A percentile compares a stretch with the other conserved stretches of the same genome.
These are phyloP conservation scores for Dipodomys ordii DNA, from an alignment of 2,113 vertebrate genomes.

Conservation along the genomic window DNA sequence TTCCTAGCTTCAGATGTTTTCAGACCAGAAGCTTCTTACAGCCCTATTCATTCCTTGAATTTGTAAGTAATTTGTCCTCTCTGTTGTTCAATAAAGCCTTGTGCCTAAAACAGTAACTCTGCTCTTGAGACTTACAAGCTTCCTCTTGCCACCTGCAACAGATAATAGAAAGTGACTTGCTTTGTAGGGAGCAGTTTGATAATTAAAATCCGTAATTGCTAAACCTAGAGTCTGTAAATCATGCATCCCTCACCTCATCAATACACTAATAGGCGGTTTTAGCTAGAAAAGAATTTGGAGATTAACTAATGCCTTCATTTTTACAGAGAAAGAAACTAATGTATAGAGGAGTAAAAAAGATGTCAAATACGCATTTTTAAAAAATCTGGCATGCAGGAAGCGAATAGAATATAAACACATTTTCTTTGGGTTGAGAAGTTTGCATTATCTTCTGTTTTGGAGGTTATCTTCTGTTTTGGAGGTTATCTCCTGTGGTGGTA, in stretches of 20 bases:
- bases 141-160: background rate
- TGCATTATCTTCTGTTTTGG: background rate
- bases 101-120: background rate
- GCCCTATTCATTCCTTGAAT: background rate
- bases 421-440: background rate
- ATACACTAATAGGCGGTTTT: background rate
- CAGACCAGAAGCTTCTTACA: background rate
- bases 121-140: background rate
- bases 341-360: background rate
- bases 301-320: background rate
- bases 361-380: background rate
- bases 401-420: background rate
- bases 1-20: constrained; percentile 14
- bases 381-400: background rate
- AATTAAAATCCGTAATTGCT: constrained; percentile 12
- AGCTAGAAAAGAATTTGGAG: background rate
- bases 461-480: background rate
- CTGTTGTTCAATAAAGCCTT: constrained; percentile 1
- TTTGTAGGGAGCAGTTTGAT: background rate
- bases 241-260: background rate
- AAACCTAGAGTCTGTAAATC: constrained; percentile 1
- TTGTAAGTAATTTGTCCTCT: constrained; percentile 31
- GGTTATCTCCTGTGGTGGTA: background rate
- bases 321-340: background rate
- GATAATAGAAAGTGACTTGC: background rate